phyloP scores from a whole-genome alignment of 2,113 vertebrate species.

The Gulo gulo region DNA sequence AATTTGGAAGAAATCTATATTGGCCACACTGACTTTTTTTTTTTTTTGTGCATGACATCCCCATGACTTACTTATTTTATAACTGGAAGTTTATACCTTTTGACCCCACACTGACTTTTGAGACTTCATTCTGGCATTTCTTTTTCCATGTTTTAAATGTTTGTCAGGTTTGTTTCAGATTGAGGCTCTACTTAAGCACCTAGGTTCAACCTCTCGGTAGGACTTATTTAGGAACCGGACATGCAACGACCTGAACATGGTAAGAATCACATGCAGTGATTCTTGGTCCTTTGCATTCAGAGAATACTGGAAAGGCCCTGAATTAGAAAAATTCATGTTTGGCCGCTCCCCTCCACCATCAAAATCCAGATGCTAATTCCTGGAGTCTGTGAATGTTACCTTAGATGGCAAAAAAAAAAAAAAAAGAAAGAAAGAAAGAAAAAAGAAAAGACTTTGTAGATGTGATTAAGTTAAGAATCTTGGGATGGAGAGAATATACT shows the following conservation, averaged over 20 bases:
- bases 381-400: not conserved
- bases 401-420: not conserved
- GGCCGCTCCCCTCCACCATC: not conserved
- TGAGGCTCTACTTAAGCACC: not conserved
- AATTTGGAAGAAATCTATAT: not conserved
- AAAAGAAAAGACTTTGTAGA: not conserved
- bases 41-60: not conserved
- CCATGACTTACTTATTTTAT: too few species aligned
- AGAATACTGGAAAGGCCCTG: not conserved
- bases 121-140: not conserved
- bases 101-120: not conserved
- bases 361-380: not conserved
- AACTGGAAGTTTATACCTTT: not conserved
- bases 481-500: not conserved
- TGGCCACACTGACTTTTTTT: not conserved
- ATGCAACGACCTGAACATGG: not conserved
- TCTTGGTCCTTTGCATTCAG: not conserved
- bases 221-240: not conserved
- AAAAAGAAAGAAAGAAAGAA: not conserved
- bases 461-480: not conserved
- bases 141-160: not conserved
- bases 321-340: not conserved
- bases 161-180: not conserved
- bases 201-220: not conserved
- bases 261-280: not conserved